A percentile compares a stretch with the other conserved stretches of the same genome.
Conservation (phyloP, 1,140 invertebrate genomes). For the Eueides isabella region DNA sequence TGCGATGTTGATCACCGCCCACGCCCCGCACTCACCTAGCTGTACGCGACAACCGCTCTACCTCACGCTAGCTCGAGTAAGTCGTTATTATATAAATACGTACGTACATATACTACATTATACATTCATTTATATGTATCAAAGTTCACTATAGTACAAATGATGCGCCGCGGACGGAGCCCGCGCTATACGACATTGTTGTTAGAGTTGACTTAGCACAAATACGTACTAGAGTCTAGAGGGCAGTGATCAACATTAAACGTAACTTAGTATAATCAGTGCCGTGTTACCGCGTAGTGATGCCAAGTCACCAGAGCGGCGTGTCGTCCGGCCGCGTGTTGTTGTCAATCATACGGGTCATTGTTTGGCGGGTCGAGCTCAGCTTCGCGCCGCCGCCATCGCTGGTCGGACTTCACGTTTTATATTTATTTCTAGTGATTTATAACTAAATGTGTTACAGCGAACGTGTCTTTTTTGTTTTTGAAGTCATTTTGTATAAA, state of each 20-base stretch:
- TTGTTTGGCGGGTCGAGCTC: slow-evolving; percentile 52
- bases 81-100: slow-evolving; percentile 66
- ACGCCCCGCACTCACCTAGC: slow-evolving; percentile 41
- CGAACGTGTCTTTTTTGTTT: slow-evolving; percentile 26
- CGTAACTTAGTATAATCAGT: slow-evolving; percentile 76
- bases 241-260: slow-evolving; percentile 82
- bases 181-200: slow-evolving; percentile 72
- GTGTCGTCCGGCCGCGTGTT: slow-evolving; percentile 62
- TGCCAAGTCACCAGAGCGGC: slow-evolving; percentile 35
- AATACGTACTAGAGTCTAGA: slow-evolving; percentile 81
- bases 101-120: slow-evolving; percentile 1
- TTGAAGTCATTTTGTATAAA: not conserved
- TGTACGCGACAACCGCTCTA: slow-evolving; percentile 71
- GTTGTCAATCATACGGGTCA: slow-evolving; percentile 76
- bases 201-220: slow-evolving; percentile 78
- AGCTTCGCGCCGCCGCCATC: slow-evolving; percentile 53
- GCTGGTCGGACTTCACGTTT: slow-evolving; percentile 60
- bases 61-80: slow-evolving; percentile 77
- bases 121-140: slow-evolving; percentile 61
- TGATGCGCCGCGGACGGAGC: slow-evolving; percentile 65
- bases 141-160: slow-evolving; percentile 73
- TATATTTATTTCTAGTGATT: slow-evolving; percentile 76
- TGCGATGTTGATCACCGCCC: slow-evolving; percentile 79
- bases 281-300: too few relatives aligned
- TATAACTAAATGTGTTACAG: slow-evolving; percentile 71